A percentile compares a stretch with the other conserved stretches of the same genome.
Conservation (phyloP, 2,888 invertebrate species). For the Hemistola chrysoprasaria region DNA sequence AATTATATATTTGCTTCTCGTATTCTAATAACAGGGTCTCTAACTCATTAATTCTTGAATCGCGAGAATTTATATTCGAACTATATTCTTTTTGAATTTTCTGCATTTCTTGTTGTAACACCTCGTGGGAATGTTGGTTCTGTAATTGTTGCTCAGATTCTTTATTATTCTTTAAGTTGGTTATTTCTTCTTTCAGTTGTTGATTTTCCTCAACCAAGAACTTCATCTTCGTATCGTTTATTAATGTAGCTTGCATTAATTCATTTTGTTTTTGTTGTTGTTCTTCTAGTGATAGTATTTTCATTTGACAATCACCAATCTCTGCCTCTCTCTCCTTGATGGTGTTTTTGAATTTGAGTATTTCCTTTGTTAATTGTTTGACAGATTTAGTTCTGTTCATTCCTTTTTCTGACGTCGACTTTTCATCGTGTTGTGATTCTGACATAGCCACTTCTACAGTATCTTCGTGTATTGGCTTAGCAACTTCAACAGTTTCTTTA, state of each 20-base stretch:
- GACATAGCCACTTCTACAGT: constrained; percentile 43
- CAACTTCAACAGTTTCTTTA: constrained; percentile 63
- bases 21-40: constrained; percentile 73
- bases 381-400: constrained; percentile 64
- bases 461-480: constrained; percentile 60
- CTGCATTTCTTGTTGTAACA: constrained; percentile 57
- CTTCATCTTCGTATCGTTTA: constrained; percentile 68
- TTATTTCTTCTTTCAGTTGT: constrained; percentile 63
- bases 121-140: constrained; percentile 51
- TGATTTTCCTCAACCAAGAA: constrained; percentile 65
- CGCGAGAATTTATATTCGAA: constrained; percentile 58
- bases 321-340: constrained; percentile 78
- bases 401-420: constrained; percentile 57
- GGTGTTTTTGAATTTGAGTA: constrained; percentile 72
- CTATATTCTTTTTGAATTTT: constrained; percentile 64
- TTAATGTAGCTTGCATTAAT: constrained; percentile 48
- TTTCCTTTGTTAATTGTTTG: constrained; percentile 78
- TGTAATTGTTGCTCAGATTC: constrained; percentile 50
- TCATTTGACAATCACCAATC: constrained; percentile 77
- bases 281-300: constrained; percentile 74
- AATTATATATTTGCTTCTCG: constrained; percentile 72
- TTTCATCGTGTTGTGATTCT: constrained; percentile 65
- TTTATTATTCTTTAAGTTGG: constrained; percentile 45
- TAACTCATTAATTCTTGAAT: constrained; percentile 72
- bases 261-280: constrained; percentile 72